Evolutionary conservation across 2,888 invertebrate genomes (phyloP).

Genomic region (Hanleya hanleyi): DNA sequence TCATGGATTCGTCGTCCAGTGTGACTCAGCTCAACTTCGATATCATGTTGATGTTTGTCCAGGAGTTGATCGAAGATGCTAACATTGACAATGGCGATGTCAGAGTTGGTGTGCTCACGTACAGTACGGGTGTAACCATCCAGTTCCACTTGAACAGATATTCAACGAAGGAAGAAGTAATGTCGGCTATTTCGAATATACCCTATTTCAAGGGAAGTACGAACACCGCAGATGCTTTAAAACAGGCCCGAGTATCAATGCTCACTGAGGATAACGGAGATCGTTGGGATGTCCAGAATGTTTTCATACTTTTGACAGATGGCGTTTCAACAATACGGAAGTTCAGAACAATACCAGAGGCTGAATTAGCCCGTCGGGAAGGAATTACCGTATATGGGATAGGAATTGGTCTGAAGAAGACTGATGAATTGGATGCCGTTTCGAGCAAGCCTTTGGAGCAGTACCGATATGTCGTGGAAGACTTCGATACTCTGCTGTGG

Average conservation of each 20-base stretch:
- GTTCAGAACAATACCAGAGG: not conserved
- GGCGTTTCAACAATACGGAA: not conserved
- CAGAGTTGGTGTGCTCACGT: conserved; percentile 21
- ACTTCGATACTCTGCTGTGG: not conserved
- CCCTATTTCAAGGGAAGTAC: conserved; percentile 59
- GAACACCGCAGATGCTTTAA: conserved; percentile 58
- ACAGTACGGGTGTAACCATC: conserved; percentile 20
- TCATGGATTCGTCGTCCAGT: conserved; percentile 40
- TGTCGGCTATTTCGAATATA: conserved; percentile 35
- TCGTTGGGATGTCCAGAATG: conserved; percentile 46
- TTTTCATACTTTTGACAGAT: conserved; percentile 13
- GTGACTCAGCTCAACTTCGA: conserved; percentile 36
- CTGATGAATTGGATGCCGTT: not conserved
- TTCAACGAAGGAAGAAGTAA: conserved; percentile 17
- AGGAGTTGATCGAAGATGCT: conserved; percentile 24
- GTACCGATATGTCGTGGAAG: not conserved
- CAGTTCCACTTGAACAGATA: conserved; percentile 36
- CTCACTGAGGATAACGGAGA: conserved; percentile 53
- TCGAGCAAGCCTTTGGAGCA: not conserved
- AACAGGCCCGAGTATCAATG: conserved; percentile 47
- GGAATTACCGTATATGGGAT: not conserved
- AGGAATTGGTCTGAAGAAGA: not conserved
- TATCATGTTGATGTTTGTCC: conserved; percentile 29
- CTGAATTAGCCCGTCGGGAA: not conserved
- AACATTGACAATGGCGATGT: not conserved